A percentile compares a stretch with the other conserved stretches of the same genome.
These are phyloP conservation scores for Plebejus argus DNA, from an alignment of 2,888 invertebrate species.

Conservation along the genomic window DNA sequence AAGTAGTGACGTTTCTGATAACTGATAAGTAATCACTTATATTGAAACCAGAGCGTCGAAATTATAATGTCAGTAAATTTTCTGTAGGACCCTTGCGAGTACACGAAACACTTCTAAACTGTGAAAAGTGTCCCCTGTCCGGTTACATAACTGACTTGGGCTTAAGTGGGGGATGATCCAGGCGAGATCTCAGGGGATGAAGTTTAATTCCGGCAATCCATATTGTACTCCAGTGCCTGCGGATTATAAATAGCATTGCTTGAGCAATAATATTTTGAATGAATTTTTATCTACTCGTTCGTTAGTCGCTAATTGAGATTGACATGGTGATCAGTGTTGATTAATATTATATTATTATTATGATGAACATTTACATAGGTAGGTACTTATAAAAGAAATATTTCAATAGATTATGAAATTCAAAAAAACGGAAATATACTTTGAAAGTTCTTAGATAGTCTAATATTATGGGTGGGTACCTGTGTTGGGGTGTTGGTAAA, in stretches of 20 bases:
- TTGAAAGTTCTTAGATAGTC: neutral
- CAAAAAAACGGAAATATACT: too few species aligned
- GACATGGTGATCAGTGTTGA: too few species aligned
- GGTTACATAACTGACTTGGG: neutral
- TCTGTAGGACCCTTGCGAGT: neutral
- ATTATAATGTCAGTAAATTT: neutral
- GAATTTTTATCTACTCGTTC: neutral
- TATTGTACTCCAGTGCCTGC: neutral
- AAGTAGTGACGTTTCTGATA: too few species aligned
- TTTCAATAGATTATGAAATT: too few species aligned
- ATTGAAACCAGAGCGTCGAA: neutral
- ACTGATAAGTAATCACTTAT: too few species aligned
- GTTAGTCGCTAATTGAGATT: too few species aligned
- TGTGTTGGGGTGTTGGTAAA: slow-evolving; percentile 44
- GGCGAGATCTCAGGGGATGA: neutral
- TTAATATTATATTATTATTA: too few species aligned
- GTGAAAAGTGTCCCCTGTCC: neutral
- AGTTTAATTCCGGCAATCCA: neutral
- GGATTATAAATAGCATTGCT: neutral
- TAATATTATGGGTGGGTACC: neutral
- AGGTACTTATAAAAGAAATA: too few species aligned
- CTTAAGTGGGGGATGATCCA: neutral
- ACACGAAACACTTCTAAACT: neutral
- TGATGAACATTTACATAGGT: too few species aligned
- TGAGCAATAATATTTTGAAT: neutral